Evolutionary conservation across 2,888 invertebrate species (phyloP), one percentile per base, ranked within the genome.

Genomic region (Scrobipalpa costella): DNA sequence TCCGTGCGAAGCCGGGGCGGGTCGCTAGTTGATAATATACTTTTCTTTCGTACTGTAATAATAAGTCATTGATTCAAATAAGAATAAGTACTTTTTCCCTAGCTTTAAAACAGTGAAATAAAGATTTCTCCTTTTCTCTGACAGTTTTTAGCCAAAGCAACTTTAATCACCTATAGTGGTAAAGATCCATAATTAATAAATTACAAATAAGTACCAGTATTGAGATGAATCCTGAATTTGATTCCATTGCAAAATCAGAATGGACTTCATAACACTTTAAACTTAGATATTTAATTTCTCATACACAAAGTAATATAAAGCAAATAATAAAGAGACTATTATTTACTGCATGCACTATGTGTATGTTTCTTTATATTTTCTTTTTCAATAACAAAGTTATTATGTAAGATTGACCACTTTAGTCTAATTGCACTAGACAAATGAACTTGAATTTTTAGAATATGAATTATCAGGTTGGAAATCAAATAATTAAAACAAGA

Each of bases 401-500:
- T 21, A 55, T 50, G n/a, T 34, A 33, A 55, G 33, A 13, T 17
- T 9, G 27, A 27, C 7, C 8, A 55, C 27, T 34, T 13, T 1
- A 15, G 15, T 15, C 1, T 55, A 55, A 55, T 15, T 34, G n/a
- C n/a, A 34, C 55, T 34, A 34, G 55, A 21, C 13, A 13, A 15
- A n/a, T 55, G 7, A 15, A 55, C 55, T 55, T 34, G 34, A 33
- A 55, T 15, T 55, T 8, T 9, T 34, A 34, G 7, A 55, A 55
- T n/a, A 33, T 55, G 11, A 49, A 7, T 52, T 52, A 52, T 52
- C 52, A 33, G 27, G 13, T 55, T n/a, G 34, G 33, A 55, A 33
- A n/a, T 60, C 47, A 47, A 15, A n/a, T 15, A 60, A 27, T 47
- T 34, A 60, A 60, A 49, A 15, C 21, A n/a, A 27, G 21, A 60